Evolutionary conservation across 2,797 vertebrate genomes (phyloP), one percentile per base, ranked within the genome.

Genomic region (Aplochiton taeniatus): DNA sequence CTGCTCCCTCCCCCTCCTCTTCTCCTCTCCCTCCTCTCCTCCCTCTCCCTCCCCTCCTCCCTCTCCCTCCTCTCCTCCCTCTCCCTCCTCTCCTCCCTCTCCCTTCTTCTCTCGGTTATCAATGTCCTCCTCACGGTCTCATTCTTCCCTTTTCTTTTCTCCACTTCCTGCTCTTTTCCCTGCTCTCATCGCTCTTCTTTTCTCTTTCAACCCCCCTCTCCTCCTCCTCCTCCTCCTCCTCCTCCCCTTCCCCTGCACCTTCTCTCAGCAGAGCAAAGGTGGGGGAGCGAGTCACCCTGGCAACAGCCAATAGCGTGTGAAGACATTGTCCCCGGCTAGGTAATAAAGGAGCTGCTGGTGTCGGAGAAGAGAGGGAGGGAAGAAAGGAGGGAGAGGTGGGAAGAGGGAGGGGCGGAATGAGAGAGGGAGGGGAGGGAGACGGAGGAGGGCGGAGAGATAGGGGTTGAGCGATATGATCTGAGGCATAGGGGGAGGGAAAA

Each of bases 31-130:
- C 16, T 55, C 18, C 18, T 18, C 17, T 55, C 11, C 53, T n/a
- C n/a, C n/a, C n/a, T n/a, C n/a, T n/a, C n/a, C n/a, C n/a, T n/a
- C n/a, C n/a, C n/a, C n/a, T n/a, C n/a, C n/a, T n/a, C n/a, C 11
- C 10, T 31, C 20, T 1, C 4, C 4, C 14, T 41, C n/a, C 41
- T 12, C 10, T 0, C 31, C 9, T 58, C 56, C 16, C 12, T 44
- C 16, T 57, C 18, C n/a, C n/a, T n/a, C 11, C n/a, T 31, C 47
- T 50, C 47, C 9, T 50, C 60, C 58, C 14, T 19, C 60, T 14
- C 17, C 16, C 43, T 18, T 18, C 41, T 52, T 63, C 43, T 62
- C n/a, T n/a, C n/a, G n/a, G n/a, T n/a, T n/a, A n/a, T n/a, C n/a
- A n/a, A n/a, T n/a, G n/a, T n/a, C n/a, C n/a, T 1, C 3, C 20